These are phyloP conservation scores for Lucilia cuprina DNA, from an alignment of 1,140 invertebrate species.

Conservation along the genomic window DNA sequence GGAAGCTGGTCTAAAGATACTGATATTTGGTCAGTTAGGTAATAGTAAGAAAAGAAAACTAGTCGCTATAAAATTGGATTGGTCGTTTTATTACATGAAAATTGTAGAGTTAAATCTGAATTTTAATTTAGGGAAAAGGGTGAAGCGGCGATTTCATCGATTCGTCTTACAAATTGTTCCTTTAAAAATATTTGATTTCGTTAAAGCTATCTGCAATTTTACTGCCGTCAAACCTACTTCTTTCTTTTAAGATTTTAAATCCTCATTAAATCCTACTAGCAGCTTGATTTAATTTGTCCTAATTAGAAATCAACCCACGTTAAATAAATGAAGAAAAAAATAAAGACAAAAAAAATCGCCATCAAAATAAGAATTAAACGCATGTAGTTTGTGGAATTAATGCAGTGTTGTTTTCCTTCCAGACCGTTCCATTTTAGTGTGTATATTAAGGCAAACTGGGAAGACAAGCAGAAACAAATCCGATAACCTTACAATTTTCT, in stretches of 20 bases:
- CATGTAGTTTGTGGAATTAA: neutral
- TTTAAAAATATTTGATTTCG: too few relatives aligned
- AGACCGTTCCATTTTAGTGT: neutral
- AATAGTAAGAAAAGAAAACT: too few relatives aligned
- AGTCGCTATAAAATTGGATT: too few relatives aligned
- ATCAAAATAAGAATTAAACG: neutral
- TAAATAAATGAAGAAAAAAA: neutral
- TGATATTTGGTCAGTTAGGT: too few relatives aligned
- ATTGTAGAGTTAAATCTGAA: too few relatives aligned
- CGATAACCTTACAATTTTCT: conserved; percentile 17
- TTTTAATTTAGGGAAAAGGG: too few relatives aligned
- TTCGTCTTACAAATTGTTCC: too few relatives aligned
- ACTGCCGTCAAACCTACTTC: too few relatives aligned
- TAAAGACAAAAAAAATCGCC: neutral
- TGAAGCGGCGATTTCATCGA: too few relatives aligned
- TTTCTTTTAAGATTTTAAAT: neutral
- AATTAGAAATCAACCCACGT: neutral
- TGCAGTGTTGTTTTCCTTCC: neutral
- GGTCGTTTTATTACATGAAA: too few relatives aligned
- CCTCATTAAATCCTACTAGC: neutral
- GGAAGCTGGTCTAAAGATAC: too few relatives aligned
- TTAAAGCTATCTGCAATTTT: too few relatives aligned
- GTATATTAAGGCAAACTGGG: neutral
- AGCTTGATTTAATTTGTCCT: neutral
- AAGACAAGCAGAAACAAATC: conserved; percentile 1